Evolutionary conservation across 2,797 vertebrate species (phyloP).

Genomic region (Poeciliopsis presidionis): DNA sequence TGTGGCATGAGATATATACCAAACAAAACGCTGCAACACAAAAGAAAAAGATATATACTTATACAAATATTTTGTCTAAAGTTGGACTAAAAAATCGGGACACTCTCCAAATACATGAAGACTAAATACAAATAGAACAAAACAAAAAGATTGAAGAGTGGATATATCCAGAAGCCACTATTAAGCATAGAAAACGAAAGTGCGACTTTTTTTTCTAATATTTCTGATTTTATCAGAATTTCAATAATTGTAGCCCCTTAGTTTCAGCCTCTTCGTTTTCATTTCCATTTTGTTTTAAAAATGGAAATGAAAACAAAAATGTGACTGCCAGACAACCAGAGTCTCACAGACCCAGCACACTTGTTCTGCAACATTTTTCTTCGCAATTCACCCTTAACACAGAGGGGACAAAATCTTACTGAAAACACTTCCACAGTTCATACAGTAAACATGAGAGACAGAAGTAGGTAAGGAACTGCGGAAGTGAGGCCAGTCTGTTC

Average conservation of each 20-base stretch:
- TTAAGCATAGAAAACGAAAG: slow-evolving; percentile 40
- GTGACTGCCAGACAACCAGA: slow-evolving; percentile 33
- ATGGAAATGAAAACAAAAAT: slow-evolving; percentile 36
- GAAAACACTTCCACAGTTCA: slow-evolving; percentile 24
- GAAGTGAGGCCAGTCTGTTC: slow-evolving; percentile 37
- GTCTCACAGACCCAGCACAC: slow-evolving; percentile 49
- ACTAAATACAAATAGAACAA: slow-evolving; percentile 19
- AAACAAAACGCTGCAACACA: neutral
- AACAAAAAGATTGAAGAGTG: slow-evolving; percentile 39
- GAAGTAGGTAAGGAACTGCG: slow-evolving; percentile 47
- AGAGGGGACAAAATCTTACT: slow-evolving; percentile 26
- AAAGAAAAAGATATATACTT: neutral
- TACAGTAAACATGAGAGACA: slow-evolving; percentile 23
- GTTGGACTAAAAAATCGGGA: slow-evolving; percentile 31
- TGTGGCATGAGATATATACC: neutral
- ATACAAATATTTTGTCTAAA: neutral
- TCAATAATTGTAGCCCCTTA: slow-evolving; percentile 38
- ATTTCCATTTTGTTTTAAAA: slow-evolving; percentile 10
- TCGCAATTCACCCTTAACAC: slow-evolving; percentile 40
- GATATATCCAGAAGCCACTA: slow-evolving; percentile 18
- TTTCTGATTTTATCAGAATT: slow-evolving; percentile 62
- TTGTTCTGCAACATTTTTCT: slow-evolving; percentile 74
- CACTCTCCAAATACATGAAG: slow-evolving; percentile 30
- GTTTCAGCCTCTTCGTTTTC: slow-evolving; percentile 24
- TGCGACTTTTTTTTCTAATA: slow-evolving; percentile 65